Base-by-base conservation (phyloP, 2,797 vertebrate genomes). In the Periophthalmus magnuspinnatus region DNA sequence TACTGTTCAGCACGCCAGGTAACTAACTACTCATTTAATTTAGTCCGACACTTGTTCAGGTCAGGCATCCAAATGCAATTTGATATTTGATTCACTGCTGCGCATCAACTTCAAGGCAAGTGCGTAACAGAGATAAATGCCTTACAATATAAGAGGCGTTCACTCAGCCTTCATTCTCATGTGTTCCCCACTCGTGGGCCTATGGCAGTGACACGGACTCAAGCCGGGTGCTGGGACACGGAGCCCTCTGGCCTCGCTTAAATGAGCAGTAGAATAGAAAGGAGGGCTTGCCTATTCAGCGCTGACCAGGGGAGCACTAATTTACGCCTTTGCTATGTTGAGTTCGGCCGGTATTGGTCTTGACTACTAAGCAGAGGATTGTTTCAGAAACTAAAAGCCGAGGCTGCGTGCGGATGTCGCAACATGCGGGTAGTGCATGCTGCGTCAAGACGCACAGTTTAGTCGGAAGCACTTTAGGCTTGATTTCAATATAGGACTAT, bases 301-400 rank as follows among this genome's bases (percentile, higher is more conserved):
- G 55, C 76, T 72, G 89, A 89, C 76, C 86, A 85, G 84, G 84
- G 84, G 85, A 86, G 87, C 89, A 87, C 92, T 93, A 93, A 94
- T 94, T 94, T 93, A 94, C 93, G 91, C 89, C 91, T 92, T 86
- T 87, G 92, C 91, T 91, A 91, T 92, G 90, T 92, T 90, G 90
- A 86, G 90, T 90, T 91, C 84, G 86, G 82, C 68, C 62, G 81
- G 75, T 86, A 48, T 92, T 90, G 91, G 93, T 91, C 89, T 87
- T 86, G 92, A 94, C 92, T 93, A 94, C 92, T 93, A 94, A 93
- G 64, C 90, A 94, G 92, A 90, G 88, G 87, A 86, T 92, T 91
- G 91, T 91, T 93, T 86, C 86, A 91, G 82, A 81, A 73, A 74
- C 89, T 80, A 87, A 88, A 90, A 75, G 85, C 83, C 84, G 66